Evolutionary conservation across 2,797 vertebrate genomes (phyloP), one percentile per base, ranked within the genome.

Genomic region (Lepus oiostolus): DNA sequence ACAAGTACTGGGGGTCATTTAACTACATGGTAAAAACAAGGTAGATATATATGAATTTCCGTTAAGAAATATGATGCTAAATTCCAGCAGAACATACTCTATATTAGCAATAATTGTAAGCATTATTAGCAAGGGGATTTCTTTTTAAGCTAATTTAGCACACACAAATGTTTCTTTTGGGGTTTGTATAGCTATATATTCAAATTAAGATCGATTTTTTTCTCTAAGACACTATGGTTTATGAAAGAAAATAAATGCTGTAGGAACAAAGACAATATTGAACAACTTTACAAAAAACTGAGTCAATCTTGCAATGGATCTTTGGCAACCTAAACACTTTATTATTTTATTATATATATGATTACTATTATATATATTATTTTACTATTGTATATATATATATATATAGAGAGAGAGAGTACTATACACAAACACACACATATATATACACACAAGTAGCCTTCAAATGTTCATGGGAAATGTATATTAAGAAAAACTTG

Each of bases 121-220:
- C 77, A 97, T 97, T 96, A 17, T 19, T 91, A 97, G 96, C 38
- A 95, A 86, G 93, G 87, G 60, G 65, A 95, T 84, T 95, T 96
- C 72, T 96, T 98, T 96, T 97, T 94, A 97, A 97, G 68, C 77
- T 97, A 97, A 86, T 95, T 90, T 90, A 92, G 79, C 75, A 93
- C 65, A 76, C 4, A 82, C 0, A 3, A 22, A 68, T 62, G 1
- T 93, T 80, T 81, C 91, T 95, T 95, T 91, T 84, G 42, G 82
- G 21, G 6, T 97, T 90, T 74, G 82, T 74, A 81, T 96, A 67
- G 95, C 95, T 96, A 85, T 86, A 91, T 93, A 8, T 0, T 1
- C 95, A 96, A 95, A 92, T 65, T 95, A 91, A 95, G 85, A 90
- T 28, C 86, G 22, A 50, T 88, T 89, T 94, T 95, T 32, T 96